Evolutionary conservation across 2,888 invertebrate genomes (phyloP).

Genomic region (Malthinus flaveolus): DNA sequence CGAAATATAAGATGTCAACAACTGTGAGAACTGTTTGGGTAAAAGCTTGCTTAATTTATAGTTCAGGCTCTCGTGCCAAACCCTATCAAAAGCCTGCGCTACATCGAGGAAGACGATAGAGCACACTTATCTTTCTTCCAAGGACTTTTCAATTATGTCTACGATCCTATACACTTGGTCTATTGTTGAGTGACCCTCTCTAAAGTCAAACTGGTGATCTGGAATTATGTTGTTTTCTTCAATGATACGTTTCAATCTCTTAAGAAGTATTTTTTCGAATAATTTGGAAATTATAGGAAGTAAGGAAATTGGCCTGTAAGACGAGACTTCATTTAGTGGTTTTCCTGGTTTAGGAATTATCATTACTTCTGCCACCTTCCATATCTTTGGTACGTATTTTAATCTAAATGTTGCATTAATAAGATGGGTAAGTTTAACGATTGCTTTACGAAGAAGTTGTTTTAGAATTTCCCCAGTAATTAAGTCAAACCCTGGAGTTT

Average conservation of each 20-base stretch:
- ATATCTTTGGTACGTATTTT: background rate
- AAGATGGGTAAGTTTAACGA: background rate
- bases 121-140: background rate
- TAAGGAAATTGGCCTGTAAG: conserved; percentile 1
- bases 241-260: conserved; percentile 3
- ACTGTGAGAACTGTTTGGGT: too few species aligned
- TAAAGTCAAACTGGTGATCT: conserved; percentile 7
- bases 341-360: background rate
- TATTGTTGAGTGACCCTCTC: background rate
- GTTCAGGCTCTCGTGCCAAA: conserved; percentile 5
- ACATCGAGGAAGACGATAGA: background rate
- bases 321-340: background rate
- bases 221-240: background rate
- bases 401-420: background rate
- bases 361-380: background rate
- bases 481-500: too few species aligned
- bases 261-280: conserved; percentile 5
- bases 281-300: background rate
- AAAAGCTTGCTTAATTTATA: too few species aligned
- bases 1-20: too few species aligned
- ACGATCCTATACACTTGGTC: background rate
- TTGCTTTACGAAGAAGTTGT: background rate
- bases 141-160: background rate
- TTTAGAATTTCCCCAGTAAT: conserved; percentile 1
- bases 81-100: conserved; percentile 6